Base-by-base conservation (phyloP, 2,797 vertebrate genomes). In the Protosalanx chinensis region DNA sequence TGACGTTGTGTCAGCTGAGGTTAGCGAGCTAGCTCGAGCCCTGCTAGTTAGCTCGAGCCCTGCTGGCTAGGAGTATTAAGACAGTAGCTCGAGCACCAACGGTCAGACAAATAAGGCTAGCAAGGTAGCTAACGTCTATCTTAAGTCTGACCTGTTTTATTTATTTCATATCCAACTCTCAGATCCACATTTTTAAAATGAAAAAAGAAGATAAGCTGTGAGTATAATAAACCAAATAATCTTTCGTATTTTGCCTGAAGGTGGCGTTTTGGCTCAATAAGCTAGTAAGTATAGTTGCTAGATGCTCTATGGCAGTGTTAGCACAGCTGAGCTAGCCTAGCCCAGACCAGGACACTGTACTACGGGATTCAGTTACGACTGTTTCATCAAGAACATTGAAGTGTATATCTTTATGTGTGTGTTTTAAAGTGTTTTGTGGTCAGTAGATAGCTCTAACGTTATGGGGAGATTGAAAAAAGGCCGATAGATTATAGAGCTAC, bases 201-300 rank as follows among this genome's bases (percentile, higher is more conserved):
- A 57, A 51, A 56, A 64, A 53, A 29, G 58, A 61, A 33, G 46
- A 29, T 4, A 56, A 46, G 16, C 65, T 16, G 65, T 67, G 46
- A 67, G 65, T 67, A 53, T 46, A 46, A 46, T 13, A 46, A 8
- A 46, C 41, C 7, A 13, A 16, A n/a, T 56, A 8, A 4, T 51
- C 33, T 32, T 63, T 10, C 2, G 30, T 67, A 18, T 51, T 56
- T 53, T 29, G 49, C 15, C 16, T 4, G 41, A 30, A 7, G 65
- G 41, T 67, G 51, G 51, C 18, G 15, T 53, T 53, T 16, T 53
- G 7, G 46, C 20, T 64, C 10, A 20, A 30, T 32, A 35, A 20
- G 8, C 7, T 18, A 53, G 65, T 30, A 7, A 56, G 18, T n/a
- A 53, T n/a, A 8, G 18, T 16, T 56, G 18, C 51, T 56, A 56